Evolutionary conservation across 2,113 vertebrate species (phyloP).

Genomic region (Cygnus buccinator): DNA sequence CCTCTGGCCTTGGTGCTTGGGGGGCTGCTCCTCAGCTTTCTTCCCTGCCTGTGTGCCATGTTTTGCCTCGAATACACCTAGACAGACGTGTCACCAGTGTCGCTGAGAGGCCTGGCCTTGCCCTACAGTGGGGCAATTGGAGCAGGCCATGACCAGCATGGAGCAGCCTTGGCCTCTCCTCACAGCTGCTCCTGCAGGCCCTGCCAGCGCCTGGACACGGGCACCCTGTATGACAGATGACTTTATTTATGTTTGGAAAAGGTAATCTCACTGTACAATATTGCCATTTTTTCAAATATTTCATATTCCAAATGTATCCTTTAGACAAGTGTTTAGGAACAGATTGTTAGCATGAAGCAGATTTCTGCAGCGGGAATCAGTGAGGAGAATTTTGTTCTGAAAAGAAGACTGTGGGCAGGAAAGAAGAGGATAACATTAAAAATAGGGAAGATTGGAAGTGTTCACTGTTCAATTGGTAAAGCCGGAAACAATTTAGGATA

Average conservation of each 20-base stretch:
- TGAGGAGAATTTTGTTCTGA: constrained; percentile 22
- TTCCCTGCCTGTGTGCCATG: fast-evolving
- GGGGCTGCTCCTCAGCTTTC: neutral
- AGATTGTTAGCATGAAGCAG: constrained; percentile 6
- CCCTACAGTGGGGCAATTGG: fast-evolving
- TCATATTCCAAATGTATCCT: constrained; percentile 12
- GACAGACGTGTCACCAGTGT: fast-evolving
- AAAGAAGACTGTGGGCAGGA: constrained; percentile 17
- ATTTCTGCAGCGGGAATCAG: neutral
- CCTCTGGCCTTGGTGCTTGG: fast-evolving
- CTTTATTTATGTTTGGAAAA: neutral
- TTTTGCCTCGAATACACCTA: neutral
- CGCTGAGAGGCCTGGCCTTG: neutral
- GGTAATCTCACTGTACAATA: neutral
- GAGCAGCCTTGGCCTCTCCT: neutral
- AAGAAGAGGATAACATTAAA: constrained; percentile 37
- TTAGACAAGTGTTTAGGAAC: neutral
- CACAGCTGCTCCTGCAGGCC: neutral
- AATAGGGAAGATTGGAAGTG: constrained; percentile 16
- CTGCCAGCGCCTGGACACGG: fast-evolving
- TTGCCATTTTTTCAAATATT: neutral
- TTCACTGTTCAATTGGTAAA: neutral
- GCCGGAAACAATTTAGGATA: neutral
- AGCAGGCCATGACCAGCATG: fast-evolving
- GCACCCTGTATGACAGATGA: fast-evolving